These are phyloP conservation scores for Blastobasis adustella DNA, from an alignment of 2,888 invertebrate species.

Conservation along the genomic window DNA sequence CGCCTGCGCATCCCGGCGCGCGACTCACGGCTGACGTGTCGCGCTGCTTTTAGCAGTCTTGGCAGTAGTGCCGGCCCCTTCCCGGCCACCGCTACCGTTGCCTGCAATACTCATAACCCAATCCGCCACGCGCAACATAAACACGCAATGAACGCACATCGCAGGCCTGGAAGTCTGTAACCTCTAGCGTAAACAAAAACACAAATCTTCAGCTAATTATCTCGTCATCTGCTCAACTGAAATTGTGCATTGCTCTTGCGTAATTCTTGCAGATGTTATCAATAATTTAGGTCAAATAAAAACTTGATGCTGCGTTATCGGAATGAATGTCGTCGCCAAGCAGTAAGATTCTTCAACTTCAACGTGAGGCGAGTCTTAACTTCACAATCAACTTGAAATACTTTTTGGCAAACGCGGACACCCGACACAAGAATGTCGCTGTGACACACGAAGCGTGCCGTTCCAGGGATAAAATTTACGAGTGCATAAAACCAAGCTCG, in stretches of 20 bases:
- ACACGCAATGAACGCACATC: background rate
- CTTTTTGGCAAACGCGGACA: constrained; percentile 1
- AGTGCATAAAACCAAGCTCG: constrained; percentile 24
- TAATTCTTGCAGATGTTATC: too few relatives aligned
- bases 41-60: constrained; percentile 58
- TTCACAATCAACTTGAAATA: too few relatives aligned
- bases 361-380: too few relatives aligned
- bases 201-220: too few relatives aligned
- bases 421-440: constrained; percentile 18
- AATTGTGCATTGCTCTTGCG: too few relatives aligned
- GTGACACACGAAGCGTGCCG: constrained; percentile 21
- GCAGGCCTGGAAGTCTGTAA: too few relatives aligned
- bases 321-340: too few relatives aligned
- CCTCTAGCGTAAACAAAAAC: too few relatives aligned
- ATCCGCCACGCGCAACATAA: background rate
- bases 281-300: too few relatives aligned
- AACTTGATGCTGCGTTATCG: too few relatives aligned
- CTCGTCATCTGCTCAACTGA: too few relatives aligned
- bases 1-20: constrained; percentile 14
- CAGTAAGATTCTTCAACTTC: too few relatives aligned
- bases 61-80: constrained; percentile 49
- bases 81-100: constrained; percentile 29
- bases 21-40: constrained; percentile 45
- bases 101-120: background rate
- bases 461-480: constrained; percentile 29